phyloP scores from a whole-genome alignment of 2,113 vertebrate species.

The Scortum barcoo region DNA sequence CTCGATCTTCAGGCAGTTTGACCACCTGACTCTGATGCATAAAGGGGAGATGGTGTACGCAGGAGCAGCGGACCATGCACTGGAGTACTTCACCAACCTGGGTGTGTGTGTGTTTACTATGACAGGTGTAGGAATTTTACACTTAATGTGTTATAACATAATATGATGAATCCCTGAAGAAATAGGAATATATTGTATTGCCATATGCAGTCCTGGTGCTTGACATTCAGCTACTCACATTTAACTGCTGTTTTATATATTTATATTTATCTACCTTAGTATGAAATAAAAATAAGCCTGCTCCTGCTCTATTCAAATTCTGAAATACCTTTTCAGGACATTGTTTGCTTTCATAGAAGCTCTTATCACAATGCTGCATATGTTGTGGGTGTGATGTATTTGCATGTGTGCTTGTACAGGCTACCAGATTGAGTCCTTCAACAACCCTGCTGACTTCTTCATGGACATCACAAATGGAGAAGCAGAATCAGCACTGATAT shows the following conservation, averaged over 20 bases:
- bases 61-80: slow-evolving; percentile 67
- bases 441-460: slow-evolving; percentile 88
- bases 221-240: no score
- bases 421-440: slow-evolving; percentile 83
- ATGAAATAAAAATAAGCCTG: neutral
- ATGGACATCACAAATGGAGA: slow-evolving; percentile 87
- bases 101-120: slow-evolving; percentile 58
- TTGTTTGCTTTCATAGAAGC: neutral
- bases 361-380: neutral
- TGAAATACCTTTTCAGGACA: neutral
- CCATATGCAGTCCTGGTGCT: neutral
- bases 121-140: neutral
- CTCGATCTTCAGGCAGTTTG: slow-evolving; percentile 86
- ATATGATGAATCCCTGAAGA: neutral
- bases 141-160: neutral
- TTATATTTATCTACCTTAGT: neutral
- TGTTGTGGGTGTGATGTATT: neutral
- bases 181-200: neutral
- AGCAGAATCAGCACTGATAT: slow-evolving; percentile 32
- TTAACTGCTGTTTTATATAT: neutral
- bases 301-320: neutral
- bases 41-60: slow-evolving; percentile 85
- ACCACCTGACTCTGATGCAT: slow-evolving; percentile 86
- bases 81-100: slow-evolving; percentile 81
- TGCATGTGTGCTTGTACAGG: slow-evolving; percentile 67